Base-by-base conservation (phyloP, 2,797 vertebrate species). In the Lemur catta region DNA sequence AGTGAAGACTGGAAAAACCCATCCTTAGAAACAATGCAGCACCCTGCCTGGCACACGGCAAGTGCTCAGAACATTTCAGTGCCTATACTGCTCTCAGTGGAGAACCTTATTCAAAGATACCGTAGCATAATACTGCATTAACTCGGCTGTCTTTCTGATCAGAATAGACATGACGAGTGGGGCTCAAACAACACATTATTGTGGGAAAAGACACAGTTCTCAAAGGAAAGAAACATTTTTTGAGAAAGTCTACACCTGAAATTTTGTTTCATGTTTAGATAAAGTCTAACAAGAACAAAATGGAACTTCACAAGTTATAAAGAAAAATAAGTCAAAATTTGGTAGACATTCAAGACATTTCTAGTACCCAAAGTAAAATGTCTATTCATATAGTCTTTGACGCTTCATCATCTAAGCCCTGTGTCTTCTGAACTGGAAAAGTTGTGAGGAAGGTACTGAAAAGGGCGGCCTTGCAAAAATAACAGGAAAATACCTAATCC, bases 221-320 rank as follows among this genome's bases (percentile, higher is more conserved):
- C 52, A 63, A 84, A 94, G 11, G 2, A 85, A 82, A 95, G 11
- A 20, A 61, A 61, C 0, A 61, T 5, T 48, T 67, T 75, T 61
- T 11, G 6, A 65, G 33, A 55, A 86, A 84, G n/a, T 43, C 65
- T 80, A 69, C 18, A 38, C 13, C 20, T 87, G 46, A 89, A 85
- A 82, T 89, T 80, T 74, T 96, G 35, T 81, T 87, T 79, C 14
- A 65, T 35, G 38, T 89, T 89, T 92, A 52, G 11, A 91, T 69
- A 71, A 90, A 80, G 86, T 84, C 57, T 93, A 75, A 89, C 24
- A 89, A 91, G n/a, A 93, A 78, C 43, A 92, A 85, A 95, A 95
- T 30, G 2, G 20, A 91, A 93, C 22, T 75, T 92, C 10, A 71
- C 4, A 82, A 85, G 11, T 74, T 52, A 76, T 43, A 75, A 71